Percentiles rank a stretch among this genome's conserved stretches.
phyloP scores from a whole-genome alignment of 1,140 invertebrate genomes.

The Heliconius eleuchia region DNA sequence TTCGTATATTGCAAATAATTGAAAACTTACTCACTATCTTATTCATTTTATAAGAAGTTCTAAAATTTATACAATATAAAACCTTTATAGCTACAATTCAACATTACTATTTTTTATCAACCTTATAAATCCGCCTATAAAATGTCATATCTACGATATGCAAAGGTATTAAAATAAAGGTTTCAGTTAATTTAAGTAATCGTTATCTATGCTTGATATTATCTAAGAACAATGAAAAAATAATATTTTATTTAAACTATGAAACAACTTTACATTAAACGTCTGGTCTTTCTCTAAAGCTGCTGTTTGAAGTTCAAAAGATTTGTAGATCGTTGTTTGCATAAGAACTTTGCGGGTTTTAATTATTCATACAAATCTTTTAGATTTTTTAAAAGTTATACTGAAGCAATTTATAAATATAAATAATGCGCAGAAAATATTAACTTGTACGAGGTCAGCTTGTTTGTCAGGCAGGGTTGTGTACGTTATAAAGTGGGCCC shows the following conservation, averaged over 20 bases:
- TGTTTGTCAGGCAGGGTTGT: background rate
- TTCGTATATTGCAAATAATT: background rate
- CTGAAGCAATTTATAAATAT: constrained; percentile 1
- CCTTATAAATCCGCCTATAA: background rate
- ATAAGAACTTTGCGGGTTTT: background rate
- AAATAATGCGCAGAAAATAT: background rate
- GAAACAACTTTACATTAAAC: background rate
- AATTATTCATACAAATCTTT: background rate
- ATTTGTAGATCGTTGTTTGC: background rate
- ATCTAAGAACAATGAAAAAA: background rate
- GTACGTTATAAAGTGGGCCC: constrained; percentile 7
- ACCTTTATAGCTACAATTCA: background rate
- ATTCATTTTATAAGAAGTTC: background rate
- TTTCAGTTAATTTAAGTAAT: no score
- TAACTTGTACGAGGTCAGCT: background rate
- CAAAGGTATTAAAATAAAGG: no score
- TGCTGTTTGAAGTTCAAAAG: background rate
- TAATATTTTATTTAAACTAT: background rate
- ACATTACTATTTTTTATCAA: background rate
- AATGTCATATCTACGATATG: no score
- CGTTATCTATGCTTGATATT: background rate
- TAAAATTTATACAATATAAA: background rate
- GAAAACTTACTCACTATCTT: background rate
- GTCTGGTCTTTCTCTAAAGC: background rate
- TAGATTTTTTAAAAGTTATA: background rate